Percentiles rank a stretch among this genome's conserved stretches.
phyloP scores from a whole-genome alignment of 2,113 vertebrate species.

The Myotis brandtii region DNA sequence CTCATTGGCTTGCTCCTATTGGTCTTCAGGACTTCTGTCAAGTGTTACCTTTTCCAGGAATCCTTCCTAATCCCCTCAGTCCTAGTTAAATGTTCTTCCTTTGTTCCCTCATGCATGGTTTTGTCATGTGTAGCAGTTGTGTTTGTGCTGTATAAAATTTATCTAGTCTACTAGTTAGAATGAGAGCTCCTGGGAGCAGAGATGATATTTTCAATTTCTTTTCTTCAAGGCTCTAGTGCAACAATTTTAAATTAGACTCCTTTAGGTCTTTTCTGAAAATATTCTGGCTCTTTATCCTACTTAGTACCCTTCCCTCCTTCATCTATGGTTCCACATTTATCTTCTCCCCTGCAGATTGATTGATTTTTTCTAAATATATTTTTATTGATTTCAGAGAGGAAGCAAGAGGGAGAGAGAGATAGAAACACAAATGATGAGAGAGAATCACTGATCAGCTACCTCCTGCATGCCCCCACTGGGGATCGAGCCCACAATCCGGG shows the following conservation, averaged over 20 bases:
- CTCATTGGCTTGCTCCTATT: not conserved
- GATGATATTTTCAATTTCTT: slow-evolving; percentile 22
- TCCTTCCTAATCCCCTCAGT: not conserved
- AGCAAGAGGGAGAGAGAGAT: not conserved
- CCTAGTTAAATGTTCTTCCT: not conserved
- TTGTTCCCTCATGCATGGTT: not conserved
- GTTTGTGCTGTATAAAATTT: not conserved
- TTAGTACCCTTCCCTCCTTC: not conserved
- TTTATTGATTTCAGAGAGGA: not conserved
- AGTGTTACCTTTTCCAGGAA: not conserved
- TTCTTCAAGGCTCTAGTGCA: not conserved
- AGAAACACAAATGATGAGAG: not conserved
- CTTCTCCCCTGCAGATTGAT: not conserved
- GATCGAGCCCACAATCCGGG: not conserved
- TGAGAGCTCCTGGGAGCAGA: not conserved
- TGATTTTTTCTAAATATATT: not conserved
- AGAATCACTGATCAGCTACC: not conserved
- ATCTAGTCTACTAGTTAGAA: not conserved
- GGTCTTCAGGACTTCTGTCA: not conserved
- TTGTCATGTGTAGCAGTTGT: not conserved
- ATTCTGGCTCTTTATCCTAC: not conserved
- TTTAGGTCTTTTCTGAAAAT: not conserved
- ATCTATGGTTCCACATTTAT: not conserved
- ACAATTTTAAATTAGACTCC: slow-evolving; percentile 3
- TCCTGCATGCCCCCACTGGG: too few species aligned